Evolutionary conservation across 1,140 invertebrate genomes (phyloP).

Genomic region (Aethina tumida): DNA sequence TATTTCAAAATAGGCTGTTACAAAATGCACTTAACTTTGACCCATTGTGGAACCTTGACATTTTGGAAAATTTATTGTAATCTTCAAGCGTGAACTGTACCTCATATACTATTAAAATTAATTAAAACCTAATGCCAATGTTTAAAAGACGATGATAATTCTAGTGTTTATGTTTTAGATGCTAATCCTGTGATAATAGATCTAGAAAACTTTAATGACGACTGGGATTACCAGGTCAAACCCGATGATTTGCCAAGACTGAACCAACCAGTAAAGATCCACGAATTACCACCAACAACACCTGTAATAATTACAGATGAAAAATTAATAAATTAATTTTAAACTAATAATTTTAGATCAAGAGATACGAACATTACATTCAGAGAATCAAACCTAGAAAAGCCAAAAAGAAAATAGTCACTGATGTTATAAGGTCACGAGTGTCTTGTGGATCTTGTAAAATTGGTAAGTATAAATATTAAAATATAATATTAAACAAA

Average conservation of each 20-base stretch:
- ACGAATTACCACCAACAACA: conserved; percentile 17
- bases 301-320: conserved; percentile 13
- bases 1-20: no score
- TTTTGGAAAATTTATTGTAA: no score
- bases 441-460: conserved; percentile 26
- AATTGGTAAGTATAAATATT: conserved; percentile 18
- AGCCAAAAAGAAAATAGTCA: conserved; percentile 21
- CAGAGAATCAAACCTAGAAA: conserved; percentile 1
- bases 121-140: no score
- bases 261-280: conserved; percentile 8
- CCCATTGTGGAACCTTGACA: no score
- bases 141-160: no score
- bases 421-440: conserved; percentile 22
- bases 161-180: no score
- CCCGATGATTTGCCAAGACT: conserved; percentile 21
- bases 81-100: no score
- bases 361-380: background rate
- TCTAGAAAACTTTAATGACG: conserved; percentile 26
- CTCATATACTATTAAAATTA: no score
- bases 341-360: background rate
- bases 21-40: no score
- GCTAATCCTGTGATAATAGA: no score
- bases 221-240: conserved; percentile 24
- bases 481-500: background rate
- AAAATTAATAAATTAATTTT: background rate